Base-by-base conservation (phyloP, 1,140 invertebrate genomes). In the Gryllus bimaculatus region DNA sequence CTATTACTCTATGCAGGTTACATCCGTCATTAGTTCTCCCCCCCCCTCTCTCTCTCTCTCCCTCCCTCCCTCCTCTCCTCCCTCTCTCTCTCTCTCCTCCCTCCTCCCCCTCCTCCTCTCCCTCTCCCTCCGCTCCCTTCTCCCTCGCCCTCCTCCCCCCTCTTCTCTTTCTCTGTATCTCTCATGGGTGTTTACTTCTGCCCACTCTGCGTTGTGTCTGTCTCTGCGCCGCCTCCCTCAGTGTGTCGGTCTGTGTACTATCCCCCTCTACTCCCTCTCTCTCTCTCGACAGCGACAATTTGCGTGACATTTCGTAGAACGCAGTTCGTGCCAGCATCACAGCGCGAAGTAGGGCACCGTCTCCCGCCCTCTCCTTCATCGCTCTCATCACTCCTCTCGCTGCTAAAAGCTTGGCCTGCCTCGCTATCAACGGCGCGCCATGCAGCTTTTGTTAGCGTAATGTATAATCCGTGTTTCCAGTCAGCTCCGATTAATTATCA, bases 401-500 rank as follows among this genome's bases (percentile, higher is more conserved):
- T 66, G 54, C 54, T 66, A 66, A 66, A 66, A 66, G 54, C 54
- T 66, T 66, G 54, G 54, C 54, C 18, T 66, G 54, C 54, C 54
- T 66, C 54, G 54, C 54, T 66, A 66, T 66, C 54, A 66, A 66
- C 54, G 18, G 10, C 10, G 54, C 54, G 54, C 54, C 54, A 18
- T 18, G 18, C 54, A 66, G 54, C 54, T 66, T 66, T 66, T 66
- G 54, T 66, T 66, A 66, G 54, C 78, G 21, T 78, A 78, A 78
- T 78, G 78, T 78, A 78, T 26, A 78, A 78, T n/a, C n/a, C 78
- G 47, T 78, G 78, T 78, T 66, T 18, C 78, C 21, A 47, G 78
- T 78, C 78, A 78, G 26, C 78, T 73, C 54, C 78, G 66, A 78
- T 78, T 78, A 78, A 78, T 78, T 78, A 78, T 74, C 78, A 47